Conservation (phyloP, 2,113 vertebrate genomes). For the Puffinus mauretanicus region DNA sequence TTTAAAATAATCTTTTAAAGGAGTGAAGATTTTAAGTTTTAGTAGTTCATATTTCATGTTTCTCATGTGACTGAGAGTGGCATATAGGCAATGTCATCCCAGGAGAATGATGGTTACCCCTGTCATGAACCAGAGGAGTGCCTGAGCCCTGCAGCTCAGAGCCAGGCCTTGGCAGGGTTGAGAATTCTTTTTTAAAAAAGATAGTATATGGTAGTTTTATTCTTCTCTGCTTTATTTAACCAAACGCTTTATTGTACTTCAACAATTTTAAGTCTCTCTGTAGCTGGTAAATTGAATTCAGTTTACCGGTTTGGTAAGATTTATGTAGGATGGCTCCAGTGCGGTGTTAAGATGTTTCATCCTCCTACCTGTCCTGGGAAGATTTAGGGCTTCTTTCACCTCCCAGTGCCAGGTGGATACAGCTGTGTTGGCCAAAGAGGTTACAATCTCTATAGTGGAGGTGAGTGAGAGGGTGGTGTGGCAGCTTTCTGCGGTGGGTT, state of each 20-base stretch:
- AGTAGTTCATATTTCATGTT: accelerated
- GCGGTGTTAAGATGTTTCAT: background rate
- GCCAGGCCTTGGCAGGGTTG: background rate
- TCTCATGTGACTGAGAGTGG: accelerated
- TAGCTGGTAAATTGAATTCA: background rate
- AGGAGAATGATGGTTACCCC: background rate
- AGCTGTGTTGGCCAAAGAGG: background rate
- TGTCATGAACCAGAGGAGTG: background rate
- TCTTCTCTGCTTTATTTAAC: constrained; percentile 33
- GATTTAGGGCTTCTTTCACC: background rate
- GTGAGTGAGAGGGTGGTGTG: background rate
- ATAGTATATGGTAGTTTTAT: background rate
- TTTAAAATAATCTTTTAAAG: background rate
- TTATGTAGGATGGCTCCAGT: background rate
- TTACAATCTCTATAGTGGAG: background rate
- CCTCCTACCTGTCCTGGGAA: background rate
- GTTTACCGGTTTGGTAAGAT: background rate
- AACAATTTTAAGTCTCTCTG: background rate
- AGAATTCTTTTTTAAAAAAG: background rate
- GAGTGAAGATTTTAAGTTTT: no score
- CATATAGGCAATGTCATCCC: background rate
- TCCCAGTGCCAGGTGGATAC: no score
- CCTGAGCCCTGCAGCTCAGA: background rate
- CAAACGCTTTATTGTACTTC: background rate
- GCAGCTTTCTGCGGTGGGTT: background rate